Base-by-base conservation (phyloP, 2,888 invertebrate species). In the Drosophila neonasuta region DNA sequence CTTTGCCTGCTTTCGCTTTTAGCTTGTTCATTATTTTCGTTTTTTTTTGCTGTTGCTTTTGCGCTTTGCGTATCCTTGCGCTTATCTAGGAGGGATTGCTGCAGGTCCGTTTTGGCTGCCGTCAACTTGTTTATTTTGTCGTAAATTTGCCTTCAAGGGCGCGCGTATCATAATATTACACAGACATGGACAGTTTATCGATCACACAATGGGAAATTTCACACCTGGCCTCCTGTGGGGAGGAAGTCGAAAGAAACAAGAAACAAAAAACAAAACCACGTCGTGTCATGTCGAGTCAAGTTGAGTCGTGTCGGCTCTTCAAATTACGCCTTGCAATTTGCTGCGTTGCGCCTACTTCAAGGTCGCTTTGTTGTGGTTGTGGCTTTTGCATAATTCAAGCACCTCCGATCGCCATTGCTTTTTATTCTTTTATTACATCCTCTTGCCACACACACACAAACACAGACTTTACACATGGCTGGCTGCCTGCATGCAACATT, bases 161-260 rank as follows among this genome's bases (percentile, higher is more conserved):
- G 65, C 71, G 60, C 78, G 60, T 56, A 65, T 69, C 56, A 67
- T 59, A 69, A 62, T 74, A 60, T 68, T 58, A 63, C 62, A 62
- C 67, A 52, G 64, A 67, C 69, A 65, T 57, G 76, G 56, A 63
- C 75, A 69, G 57, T 79, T 86, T 82, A 82, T 82, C 81, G 81
- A 82, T 82, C 81, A 82, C 74, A 82, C 81, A 86, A 86, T 83
- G 81, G 79, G 86, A 82, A 86, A 79, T 65, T 80, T 84, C 71
- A 80, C 81, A 86, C 81, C 76, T 78, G 82, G 60, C 67, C 70
- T 36, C 58, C 24, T 20, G 58, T 10, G 20, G 44, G 34, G 17
- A 9, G 2, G 41, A 15, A 20, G 50, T 41, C 44, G 10, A 52
- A 36, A 20, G 20, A 32, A 32, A 32, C 9, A 9, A 32, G 8